A percentile compares a stretch with the other conserved stretches of the same genome.
Evolutionary conservation across 2,113 vertebrate species (phyloP).

Genomic region (Nyctereutes procyonoides): DNA sequence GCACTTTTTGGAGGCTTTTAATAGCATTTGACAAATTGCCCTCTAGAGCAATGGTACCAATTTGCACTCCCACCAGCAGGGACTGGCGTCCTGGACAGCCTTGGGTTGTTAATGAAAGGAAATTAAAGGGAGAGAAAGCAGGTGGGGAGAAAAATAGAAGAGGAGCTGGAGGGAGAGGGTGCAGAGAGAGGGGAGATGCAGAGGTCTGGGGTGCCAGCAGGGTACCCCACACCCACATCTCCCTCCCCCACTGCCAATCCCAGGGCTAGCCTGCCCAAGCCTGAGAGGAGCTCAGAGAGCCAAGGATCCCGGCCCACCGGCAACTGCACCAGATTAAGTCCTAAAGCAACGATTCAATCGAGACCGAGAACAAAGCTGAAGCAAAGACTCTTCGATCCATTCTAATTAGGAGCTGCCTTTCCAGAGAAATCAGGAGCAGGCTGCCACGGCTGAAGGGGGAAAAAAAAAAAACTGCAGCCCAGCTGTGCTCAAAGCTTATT

Average conservation of each 20-base stretch:
- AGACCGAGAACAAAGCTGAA: slow-evolving; percentile 73
- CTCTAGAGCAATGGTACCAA: slow-evolving; percentile 57
- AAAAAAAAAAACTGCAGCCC: background rate
- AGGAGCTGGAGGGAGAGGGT: background rate
- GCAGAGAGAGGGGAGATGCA: background rate
- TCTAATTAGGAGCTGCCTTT: slow-evolving; percentile 84
- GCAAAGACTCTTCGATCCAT: slow-evolving; percentile 81
- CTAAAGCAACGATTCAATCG: slow-evolving; percentile 76
- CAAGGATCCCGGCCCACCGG: background rate
- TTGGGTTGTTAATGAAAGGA: slow-evolving; percentile 40
- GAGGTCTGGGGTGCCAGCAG: background rate
- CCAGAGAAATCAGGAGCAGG: slow-evolving; percentile 59
- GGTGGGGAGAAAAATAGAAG: background rate
- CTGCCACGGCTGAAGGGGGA: background rate
- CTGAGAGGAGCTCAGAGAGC: background rate
- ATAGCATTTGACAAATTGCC: slow-evolving; percentile 71
- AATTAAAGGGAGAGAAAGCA: slow-evolving; percentile 41
- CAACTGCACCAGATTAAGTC: slow-evolving; percentile 73
- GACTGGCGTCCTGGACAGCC: slow-evolving; percentile 27
- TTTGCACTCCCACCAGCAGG: slow-evolving; percentile 62
- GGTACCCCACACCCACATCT: background rate
- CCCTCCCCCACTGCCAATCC: background rate
- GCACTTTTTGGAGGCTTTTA: slow-evolving; percentile 58
- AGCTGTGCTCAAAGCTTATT: background rate
- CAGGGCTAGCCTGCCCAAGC: background rate